A percentile compares a stretch with the other conserved stretches of the same genome.
Evolutionary conservation across 2,113 vertebrate species (phyloP).

Genomic region (Tenebrosternarchus preto): DNA sequence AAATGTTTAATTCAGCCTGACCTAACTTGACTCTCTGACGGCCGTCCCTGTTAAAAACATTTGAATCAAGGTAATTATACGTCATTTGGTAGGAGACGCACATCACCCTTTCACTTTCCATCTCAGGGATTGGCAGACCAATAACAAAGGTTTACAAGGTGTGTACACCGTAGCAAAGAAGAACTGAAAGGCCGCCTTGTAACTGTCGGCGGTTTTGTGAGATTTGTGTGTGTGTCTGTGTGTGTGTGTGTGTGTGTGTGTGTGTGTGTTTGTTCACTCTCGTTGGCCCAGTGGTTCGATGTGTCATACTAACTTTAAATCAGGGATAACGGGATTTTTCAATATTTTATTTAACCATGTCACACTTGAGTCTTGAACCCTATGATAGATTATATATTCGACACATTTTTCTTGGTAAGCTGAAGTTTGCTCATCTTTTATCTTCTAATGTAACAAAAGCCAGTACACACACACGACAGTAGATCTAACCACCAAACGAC

Average conservation of each 20-base stretch:
- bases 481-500: neutral
- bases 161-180: neutral
- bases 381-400: too few relatives aligned
- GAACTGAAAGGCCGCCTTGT: neutral
- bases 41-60: neutral
- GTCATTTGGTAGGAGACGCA: neutral
- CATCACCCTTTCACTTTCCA: neutral
- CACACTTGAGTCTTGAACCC: neutral
- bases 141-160: neutral
- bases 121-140: neutral
- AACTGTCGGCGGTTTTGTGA: neutral
- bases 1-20: neutral
- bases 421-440: too few relatives aligned
- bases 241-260: neutral
- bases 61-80: slow-evolving; percentile 2
- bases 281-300: neutral
- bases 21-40: neutral
- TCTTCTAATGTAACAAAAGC: too few relatives aligned
- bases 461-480: too few relatives aligned
- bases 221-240: neutral
- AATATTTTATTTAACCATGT: neutral
- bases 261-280: neutral
- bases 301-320: neutral
- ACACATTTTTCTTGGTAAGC: neutral
- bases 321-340: neutral